Percentiles rank a stretch among this genome's conserved stretches.
These are phyloP conservation scores for Chunga burmeisteri DNA, from an alignment of 2,113 vertebrate species.

Conservation along the genomic window DNA sequence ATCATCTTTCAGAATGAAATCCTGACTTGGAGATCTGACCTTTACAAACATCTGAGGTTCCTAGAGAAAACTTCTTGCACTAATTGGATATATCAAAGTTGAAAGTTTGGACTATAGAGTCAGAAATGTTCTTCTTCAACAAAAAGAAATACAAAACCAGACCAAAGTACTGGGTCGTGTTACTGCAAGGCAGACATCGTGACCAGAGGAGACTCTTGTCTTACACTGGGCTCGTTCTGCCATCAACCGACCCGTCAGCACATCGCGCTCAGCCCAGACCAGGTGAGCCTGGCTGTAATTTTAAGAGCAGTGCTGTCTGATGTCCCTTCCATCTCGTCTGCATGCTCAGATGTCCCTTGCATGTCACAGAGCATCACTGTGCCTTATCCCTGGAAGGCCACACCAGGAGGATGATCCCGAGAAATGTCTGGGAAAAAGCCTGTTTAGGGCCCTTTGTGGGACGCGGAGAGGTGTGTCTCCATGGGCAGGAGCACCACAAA, in stretches of 20 bases:
- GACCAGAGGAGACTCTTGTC: not conserved
- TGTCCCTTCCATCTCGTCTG: not conserved
- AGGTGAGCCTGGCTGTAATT: not conserved
- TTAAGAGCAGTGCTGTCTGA: not conserved
- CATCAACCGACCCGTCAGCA: not conserved
- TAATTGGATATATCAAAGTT: not conserved
- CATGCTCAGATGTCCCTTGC: not conserved
- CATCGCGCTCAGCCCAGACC: not conserved
- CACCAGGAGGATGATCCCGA: not conserved
- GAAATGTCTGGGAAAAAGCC: not conserved
- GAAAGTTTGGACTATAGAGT: not conserved
- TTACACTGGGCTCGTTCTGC: not conserved
- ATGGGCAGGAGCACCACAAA: not conserved
- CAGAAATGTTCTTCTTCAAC: not conserved
- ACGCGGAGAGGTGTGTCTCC: not conserved
- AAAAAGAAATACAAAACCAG: not conserved
- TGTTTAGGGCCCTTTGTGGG: not conserved
- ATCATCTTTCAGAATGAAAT: not conserved
- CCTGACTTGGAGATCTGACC: not conserved
- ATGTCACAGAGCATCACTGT: not conserved
- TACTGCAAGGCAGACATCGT: not conserved
- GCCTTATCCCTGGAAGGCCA: not conserved
- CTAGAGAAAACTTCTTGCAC: not conserved
- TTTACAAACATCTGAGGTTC: not conserved
- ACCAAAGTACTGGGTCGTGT: not conserved